Evolutionary conservation across 2,113 vertebrate species (phyloP).

Genomic region (Crocuta crocuta): DNA sequence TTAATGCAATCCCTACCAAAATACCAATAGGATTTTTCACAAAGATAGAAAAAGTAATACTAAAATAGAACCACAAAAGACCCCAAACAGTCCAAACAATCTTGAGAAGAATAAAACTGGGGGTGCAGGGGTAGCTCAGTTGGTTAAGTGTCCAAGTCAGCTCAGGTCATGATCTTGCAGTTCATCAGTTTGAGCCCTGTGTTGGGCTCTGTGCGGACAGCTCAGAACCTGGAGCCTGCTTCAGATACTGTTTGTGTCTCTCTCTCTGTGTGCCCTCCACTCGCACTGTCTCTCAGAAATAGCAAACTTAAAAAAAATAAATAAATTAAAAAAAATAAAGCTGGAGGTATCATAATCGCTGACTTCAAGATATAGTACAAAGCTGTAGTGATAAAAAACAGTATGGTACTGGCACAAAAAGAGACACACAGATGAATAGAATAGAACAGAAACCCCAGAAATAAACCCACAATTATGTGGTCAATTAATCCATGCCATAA

Average conservation of each 20-base stretch:
- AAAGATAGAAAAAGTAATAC: neutral
- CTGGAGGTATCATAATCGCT: neutral
- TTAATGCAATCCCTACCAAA: neutral
- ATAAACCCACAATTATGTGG: neutral
- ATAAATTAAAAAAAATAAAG: neutral
- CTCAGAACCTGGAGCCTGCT: neutral
- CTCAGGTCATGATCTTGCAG: neutral
- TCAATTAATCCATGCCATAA: neutral
- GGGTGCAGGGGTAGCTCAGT: neutral
- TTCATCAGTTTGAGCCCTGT: neutral
- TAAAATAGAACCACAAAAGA: neutral
- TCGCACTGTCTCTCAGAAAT: neutral
- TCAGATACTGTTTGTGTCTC: neutral
- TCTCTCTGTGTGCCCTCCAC: rapidly evolving
- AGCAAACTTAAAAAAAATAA: neutral
- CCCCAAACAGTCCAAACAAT: neutral
- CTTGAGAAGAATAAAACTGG: neutral
- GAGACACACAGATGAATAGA: neutral
- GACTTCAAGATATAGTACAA: neutral
- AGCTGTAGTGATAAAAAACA: neutral
- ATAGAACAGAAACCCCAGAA: neutral
- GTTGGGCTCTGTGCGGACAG: neutral
- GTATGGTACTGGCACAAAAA: neutral
- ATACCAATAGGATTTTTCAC: neutral
- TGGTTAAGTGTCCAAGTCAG: neutral